Percentiles rank a stretch among this genome's conserved stretches.
These are phyloP conservation scores for Sebastes ruberrimus DNA, from an alignment of 2,797 vertebrate species.

Conservation along the genomic window DNA sequence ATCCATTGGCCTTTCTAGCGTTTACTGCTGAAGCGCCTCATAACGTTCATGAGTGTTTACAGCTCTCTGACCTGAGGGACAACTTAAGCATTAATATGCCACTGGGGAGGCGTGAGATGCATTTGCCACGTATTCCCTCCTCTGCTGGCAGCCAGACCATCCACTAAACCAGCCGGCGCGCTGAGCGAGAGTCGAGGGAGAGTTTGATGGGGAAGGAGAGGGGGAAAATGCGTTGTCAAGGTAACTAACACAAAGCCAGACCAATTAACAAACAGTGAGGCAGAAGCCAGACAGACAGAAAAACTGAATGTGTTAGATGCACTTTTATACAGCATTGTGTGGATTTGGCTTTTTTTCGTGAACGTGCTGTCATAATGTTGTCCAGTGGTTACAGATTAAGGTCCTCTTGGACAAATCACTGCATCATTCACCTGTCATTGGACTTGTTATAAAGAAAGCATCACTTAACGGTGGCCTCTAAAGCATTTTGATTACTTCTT, in stretches of 20 bases:
- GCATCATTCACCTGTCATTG: conserved; percentile 59
- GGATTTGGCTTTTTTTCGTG: not conserved
- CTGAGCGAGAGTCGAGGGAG: conserved; percentile 4
- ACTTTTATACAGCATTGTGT: not conserved
- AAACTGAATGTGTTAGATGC: not conserved
- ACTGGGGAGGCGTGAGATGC: conserved; percentile 39
- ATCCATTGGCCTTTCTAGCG: conserved; percentile 15
- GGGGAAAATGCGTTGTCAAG: conserved; percentile 36
- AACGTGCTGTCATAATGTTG: conserved; percentile 23
- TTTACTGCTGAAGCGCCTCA: conserved; percentile 44
- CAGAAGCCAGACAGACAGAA: not conserved
- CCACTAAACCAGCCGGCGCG: conserved; percentile 12
- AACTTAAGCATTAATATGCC: conserved; percentile 59
- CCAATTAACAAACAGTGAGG: conserved; percentile 37
- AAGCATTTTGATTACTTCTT: conserved; percentile 57
- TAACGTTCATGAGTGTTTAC: conserved; percentile 51
- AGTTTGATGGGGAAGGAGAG: not conserved
- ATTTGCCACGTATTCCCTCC: conserved; percentile 34
- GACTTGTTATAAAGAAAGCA: conserved; percentile 40
- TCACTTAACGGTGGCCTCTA: conserved; percentile 53
- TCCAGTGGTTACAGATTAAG: conserved; percentile 11
- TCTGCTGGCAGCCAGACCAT: conserved; percentile 17
- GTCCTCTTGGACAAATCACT: conserved; percentile 33
- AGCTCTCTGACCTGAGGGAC: conserved; percentile 53
- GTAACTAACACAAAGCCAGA: conserved; percentile 32